phyloP scores from a whole-genome alignment of 2,888 invertebrate species.

The Xestia rhomboidea region DNA sequence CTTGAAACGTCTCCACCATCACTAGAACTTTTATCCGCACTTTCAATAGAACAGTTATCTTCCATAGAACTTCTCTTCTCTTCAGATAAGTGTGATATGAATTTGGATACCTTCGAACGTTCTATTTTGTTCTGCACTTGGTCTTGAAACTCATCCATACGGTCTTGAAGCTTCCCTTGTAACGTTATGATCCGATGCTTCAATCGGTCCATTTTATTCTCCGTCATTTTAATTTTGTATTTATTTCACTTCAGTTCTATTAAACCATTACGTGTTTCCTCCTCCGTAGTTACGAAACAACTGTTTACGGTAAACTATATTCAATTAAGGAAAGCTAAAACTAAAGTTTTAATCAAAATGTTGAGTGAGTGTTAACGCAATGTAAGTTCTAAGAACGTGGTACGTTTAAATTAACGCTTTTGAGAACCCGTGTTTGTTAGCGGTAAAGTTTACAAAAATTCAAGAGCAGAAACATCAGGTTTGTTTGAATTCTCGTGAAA shows the following conservation, averaged over 20 bases:
- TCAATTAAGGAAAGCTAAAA: constrained; percentile 33
- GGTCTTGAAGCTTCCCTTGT: constrained; percentile 85
- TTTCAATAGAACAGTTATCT: constrained; percentile 62
- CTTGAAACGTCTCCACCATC: constrained; percentile 67
- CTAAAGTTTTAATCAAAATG: constrained; percentile 39
- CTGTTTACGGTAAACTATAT: constrained; percentile 14
- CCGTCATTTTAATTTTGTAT: constrained; percentile 72
- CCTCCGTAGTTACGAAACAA: constrained; percentile 5
- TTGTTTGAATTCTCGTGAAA: constrained; percentile 35
- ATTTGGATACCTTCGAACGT: constrained; percentile 77
- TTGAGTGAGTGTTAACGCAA: constrained; percentile 20
- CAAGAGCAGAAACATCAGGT: constrained; percentile 19
- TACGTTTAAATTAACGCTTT: constrained; percentile 11
- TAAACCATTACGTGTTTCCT: constrained; percentile 33
- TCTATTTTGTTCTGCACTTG: constrained; percentile 85
- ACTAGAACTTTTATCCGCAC: constrained; percentile 68
- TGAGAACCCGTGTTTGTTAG: constrained; percentile 19
- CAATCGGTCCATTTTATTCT: constrained; percentile 82
- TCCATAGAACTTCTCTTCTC: constrained; percentile 80
- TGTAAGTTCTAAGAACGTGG: constrained; percentile 16
- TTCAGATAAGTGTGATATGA: constrained; percentile 83
- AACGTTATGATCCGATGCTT: constrained; percentile 82
- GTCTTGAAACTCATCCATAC: constrained; percentile 86
- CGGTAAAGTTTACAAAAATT: constrained; percentile 27
- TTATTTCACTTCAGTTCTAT: constrained; percentile 25